Conservation (phyloP, 2,797 vertebrate species). For the Falco biarmicus region DNA sequence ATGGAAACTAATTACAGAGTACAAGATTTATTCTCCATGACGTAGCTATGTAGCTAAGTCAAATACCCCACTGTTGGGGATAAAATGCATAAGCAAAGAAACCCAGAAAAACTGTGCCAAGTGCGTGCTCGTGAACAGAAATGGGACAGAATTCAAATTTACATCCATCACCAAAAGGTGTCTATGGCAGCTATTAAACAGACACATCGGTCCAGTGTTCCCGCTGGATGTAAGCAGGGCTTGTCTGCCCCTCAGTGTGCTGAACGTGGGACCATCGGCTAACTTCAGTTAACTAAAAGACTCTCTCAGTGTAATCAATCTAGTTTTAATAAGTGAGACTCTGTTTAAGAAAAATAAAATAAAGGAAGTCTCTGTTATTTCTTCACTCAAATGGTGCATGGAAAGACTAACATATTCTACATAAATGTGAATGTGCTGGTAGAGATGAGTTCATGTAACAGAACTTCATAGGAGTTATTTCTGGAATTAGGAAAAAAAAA, state of each 20-base stretch:
- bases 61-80: neutral
- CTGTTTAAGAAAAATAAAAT: constrained; percentile 10
- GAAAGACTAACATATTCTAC: neutral
- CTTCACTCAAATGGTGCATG: neutral
- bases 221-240: neutral
- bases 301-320: neutral
- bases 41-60: neutral
- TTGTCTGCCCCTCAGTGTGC: neutral
- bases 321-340: neutral
- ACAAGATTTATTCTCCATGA: neutral
- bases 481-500: neutral
- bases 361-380: neutral
- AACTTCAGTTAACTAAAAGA: neutral
- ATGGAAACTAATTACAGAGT: neutral
- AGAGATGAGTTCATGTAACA: neutral
- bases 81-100: neutral
- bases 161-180: neutral
- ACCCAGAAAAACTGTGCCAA: neutral
- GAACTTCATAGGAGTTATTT: neutral
- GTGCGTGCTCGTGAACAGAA: neutral
- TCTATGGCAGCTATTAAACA: neutral
- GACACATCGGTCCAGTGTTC: neutral
- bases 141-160: neutral
- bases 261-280: neutral
- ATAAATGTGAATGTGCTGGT: neutral